Evolutionary conservation across 92 coral and sea anemone species (phyloP), one percentile per base, ranked within the genome.

Genomic region (Metridium senile): DNA sequence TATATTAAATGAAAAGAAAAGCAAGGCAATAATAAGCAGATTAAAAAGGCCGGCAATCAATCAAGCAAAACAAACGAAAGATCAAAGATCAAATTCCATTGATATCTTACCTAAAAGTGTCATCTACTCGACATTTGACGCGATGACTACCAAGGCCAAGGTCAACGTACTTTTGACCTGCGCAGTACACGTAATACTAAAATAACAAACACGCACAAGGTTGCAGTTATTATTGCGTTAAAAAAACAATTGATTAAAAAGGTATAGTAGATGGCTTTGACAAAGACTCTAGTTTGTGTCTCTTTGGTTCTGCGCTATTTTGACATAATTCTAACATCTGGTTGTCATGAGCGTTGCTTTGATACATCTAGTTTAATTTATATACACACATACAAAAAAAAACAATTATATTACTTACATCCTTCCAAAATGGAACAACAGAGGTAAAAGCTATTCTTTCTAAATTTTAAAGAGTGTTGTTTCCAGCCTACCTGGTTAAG

Each of bases 131-230:
- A 53, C 96, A 90, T 72, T 90, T 90, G 61, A 90, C 88, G 31
- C 96, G 86, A 72, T 90, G 96, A 47, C 81, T 89, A 31, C 97
- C 97, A 35, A 92, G 91, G 6, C 97, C 97, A 52, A 92, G 97
- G 74, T 92, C 97, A 53, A 92, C 97, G 59, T 92, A 92, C 86
- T 89, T 89, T 69, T 92, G 93, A 8, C 88, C 89, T 35, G 84
- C 93, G 72, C 85, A 74, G 75, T 91, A 79, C 65, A 91, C 86
- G 58, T 91, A 88, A 56, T 91, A 91, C 97, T 91, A 54, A 30
- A 54, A 52, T 20, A 67, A 32, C 63, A 25, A 58, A 54, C n/a
- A 70, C n/a, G n/a, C n/a, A n/a, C n/a, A 0, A 58, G 26, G 13
- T 26, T 32, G 20, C 69, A 63, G 7, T 26, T 26, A 17, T 9